These are phyloP conservation scores for Coluber constrictor DNA, from an alignment of 2,797 vertebrate species.

Conservation along the genomic window DNA sequence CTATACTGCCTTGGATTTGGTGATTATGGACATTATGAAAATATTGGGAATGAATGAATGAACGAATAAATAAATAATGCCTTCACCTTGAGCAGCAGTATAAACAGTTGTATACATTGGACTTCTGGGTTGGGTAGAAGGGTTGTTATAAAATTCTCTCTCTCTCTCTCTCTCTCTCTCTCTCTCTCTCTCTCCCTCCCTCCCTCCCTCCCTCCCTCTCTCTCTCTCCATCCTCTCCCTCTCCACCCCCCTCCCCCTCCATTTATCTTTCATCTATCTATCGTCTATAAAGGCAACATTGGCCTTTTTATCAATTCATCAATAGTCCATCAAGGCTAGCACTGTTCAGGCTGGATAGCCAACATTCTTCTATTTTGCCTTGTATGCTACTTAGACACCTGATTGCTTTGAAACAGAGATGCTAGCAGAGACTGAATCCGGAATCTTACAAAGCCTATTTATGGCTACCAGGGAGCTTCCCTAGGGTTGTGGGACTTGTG, in stretches of 20 bases:
- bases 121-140: not conserved
- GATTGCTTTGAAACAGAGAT: not conserved
- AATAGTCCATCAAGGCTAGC: not conserved
- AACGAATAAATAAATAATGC: not conserved
- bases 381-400: not conserved
- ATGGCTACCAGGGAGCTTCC: not conserved
- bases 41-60: not conserved
- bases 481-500: not conserved
- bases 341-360: not conserved
- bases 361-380: not conserved
- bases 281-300: not conserved
- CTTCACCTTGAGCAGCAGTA: not conserved
- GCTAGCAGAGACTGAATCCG: not conserved
- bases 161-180: fast-evolving
- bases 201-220: too few relatives aligned
- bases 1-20: not conserved
- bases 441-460: not conserved
- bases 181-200: too few relatives aligned
- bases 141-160: not conserved
- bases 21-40: not conserved
- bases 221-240: fast-evolving
- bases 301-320: not conserved
- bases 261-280: not conserved
- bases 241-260: fast-evolving
- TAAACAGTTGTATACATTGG: not conserved